Evolutionary conservation across 1,140 invertebrate species (phyloP).

Genomic region (Riptortus pedestris): DNA sequence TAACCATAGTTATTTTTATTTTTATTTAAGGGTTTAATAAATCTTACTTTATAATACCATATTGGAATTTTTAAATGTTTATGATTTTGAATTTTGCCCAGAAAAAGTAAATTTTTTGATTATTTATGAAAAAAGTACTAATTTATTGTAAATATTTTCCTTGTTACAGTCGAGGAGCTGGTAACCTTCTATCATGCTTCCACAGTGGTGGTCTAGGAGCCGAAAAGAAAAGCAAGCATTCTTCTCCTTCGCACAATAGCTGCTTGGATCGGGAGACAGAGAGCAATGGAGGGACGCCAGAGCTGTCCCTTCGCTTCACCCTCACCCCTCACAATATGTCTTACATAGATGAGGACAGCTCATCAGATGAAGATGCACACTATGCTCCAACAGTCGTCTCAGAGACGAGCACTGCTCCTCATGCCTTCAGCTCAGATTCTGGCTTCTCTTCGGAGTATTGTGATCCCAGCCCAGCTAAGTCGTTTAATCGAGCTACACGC

Average conservation of each 20-base stretch:
- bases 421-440: constrained; percentile 43
- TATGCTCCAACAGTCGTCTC: constrained; percentile 27
- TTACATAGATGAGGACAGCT: constrained; percentile 25
- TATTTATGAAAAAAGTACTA: too few relatives aligned
- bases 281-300: not conserved
- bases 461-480: constrained; percentile 33
- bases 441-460: constrained; percentile 38
- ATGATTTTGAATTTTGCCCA: too few relatives aligned
- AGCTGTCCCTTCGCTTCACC: not conserved
- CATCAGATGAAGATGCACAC: constrained; percentile 18
- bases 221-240: not conserved
- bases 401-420: constrained; percentile 27
- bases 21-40: too few relatives aligned
- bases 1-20: too few relatives aligned
- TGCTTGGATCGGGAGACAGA: not conserved
- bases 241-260: not conserved
- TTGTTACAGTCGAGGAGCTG: constrained; percentile 1
- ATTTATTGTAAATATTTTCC: too few relatives aligned
- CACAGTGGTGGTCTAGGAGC: not conserved
- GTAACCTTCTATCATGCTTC: constrained; percentile 1
- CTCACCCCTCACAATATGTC: constrained; percentile 20
- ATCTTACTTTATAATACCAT: too few relatives aligned
- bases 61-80: too few relatives aligned
- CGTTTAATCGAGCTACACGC: constrained; percentile 37
- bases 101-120: too few relatives aligned